phyloP scores from a whole-genome alignment of 1,140 invertebrate genomes.

The Popillia japonica region DNA sequence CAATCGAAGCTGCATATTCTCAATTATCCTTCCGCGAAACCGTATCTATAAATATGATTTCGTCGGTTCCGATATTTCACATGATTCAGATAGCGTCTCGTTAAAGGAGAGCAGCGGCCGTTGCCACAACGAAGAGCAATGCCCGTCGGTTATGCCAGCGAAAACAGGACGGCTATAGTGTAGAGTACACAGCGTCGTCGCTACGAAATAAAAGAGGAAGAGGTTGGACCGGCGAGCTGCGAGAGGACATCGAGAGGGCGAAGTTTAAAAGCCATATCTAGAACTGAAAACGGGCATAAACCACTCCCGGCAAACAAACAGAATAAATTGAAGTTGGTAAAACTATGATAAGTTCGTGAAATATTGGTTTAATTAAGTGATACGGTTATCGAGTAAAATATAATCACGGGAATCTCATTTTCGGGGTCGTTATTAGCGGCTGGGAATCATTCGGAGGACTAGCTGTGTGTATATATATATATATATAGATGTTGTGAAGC shows the following conservation, averaged over 20 bases:
- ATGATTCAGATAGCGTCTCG: neutral
- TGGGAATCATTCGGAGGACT: no score
- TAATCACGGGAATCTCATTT: slow-evolving; percentile 28
- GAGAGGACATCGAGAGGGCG: neutral
- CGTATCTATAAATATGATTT: slow-evolving; percentile 32
- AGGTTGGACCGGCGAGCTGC: neutral
- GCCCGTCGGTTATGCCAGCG: neutral
- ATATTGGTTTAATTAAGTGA: slow-evolving; percentile 42
- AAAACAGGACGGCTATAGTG: no score
- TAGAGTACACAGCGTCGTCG: no score
- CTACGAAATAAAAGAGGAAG: neutral
- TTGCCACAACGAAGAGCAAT: no score
- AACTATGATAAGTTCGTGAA: slow-evolving; percentile 41
- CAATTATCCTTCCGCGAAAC: slow-evolving; percentile 10
- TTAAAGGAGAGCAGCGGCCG: neutral
- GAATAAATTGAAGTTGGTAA: slow-evolving; percentile 28
- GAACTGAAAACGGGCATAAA: neutral
- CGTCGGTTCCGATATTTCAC: neutral
- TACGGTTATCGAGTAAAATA: slow-evolving; percentile 39
- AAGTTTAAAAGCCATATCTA: slow-evolving; percentile 21
- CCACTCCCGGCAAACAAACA: slow-evolving; percentile 35
- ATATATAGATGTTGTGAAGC: no score
- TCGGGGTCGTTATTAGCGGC: neutral
- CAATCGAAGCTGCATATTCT: slow-evolving; percentile 8
- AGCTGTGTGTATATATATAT: no score